Conservation (phyloP, 2,113 vertebrate species). For the Crocuta crocuta region DNA sequence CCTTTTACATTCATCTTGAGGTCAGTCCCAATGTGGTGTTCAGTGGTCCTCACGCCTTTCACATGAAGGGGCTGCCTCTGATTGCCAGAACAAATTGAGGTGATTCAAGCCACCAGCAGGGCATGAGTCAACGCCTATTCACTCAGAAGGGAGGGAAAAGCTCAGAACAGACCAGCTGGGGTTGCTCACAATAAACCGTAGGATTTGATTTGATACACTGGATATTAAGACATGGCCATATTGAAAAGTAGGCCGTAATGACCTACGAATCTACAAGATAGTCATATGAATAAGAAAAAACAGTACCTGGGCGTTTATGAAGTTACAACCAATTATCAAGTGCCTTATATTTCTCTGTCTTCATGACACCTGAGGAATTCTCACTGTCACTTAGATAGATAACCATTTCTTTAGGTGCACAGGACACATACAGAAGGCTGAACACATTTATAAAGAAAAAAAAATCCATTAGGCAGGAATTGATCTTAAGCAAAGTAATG, state of each 20-base stretch:
- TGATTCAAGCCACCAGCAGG: slow-evolving; percentile 88
- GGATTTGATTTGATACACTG: slow-evolving; percentile 90
- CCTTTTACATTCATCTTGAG: slow-evolving; percentile 82
- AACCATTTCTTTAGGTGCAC: not conserved
- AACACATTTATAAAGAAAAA: slow-evolving; percentile 48
- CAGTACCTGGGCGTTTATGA: slow-evolving; percentile 86
- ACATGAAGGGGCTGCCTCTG: slow-evolving; percentile 86
- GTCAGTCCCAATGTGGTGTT: slow-evolving; percentile 84
- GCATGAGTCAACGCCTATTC: slow-evolving; percentile 82
- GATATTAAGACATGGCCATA: slow-evolving; percentile 85
- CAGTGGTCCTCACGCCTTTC: slow-evolving; percentile 84
- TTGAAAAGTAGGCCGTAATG: slow-evolving; percentile 83
- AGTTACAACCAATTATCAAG: slow-evolving; percentile 88
- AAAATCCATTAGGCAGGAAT: not conserved
- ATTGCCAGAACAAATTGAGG: slow-evolving; percentile 90
- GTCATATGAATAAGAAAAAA: slow-evolving; percentile 58
- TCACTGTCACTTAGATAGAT: not conserved
- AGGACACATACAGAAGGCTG: not conserved
- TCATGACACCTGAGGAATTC: not conserved
- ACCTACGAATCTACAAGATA: slow-evolving; percentile 79
- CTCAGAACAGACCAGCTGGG: slow-evolving; percentile 84
- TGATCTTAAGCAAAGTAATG: not conserved
- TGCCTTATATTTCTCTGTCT: not conserved
- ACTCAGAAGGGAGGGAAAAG: slow-evolving; percentile 78
- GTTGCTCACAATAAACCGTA: slow-evolving; percentile 86